Evolutionary conservation across 2,797 vertebrate genomes (phyloP), one percentile per base, ranked within the genome.

Genomic region (Diplodus puntazzo): DNA sequence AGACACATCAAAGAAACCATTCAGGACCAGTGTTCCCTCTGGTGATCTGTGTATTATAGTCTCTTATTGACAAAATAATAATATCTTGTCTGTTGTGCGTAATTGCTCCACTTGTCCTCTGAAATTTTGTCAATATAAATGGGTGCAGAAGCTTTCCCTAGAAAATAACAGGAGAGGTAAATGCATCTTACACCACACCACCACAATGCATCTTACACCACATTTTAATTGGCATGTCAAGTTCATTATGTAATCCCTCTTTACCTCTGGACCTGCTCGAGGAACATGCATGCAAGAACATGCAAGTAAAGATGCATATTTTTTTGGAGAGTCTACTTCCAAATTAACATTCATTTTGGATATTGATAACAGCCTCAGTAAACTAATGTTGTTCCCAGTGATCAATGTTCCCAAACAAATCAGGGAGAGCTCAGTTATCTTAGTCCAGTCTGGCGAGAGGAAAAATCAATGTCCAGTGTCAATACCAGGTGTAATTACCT

Each of bases 401-500:
- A 80, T 81, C 67, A 77, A 62, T 68, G 39, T 81, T 76, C 20
- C 16, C 27, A 78, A 69, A 81, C 39, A 62, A 70, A 75, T 57
- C 49, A 85, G 86, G 93, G 91, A 92, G 95, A 96, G 96, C 94
- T 94, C 94, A 94, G 94, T 94, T 95, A 94, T 96, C 93, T 94
- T 95, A 90, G 92, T 93, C 91, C 94, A 94, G 94, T 94, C 94
- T 94, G 93, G 90, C 91, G 89, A 95, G 94, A 91, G 94, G 92
- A 96, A 95, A 89, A 92, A 97, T 97, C 96, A 96, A 97, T 97
- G 96, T 95, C 95, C 91, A 91, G 92, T 96, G 97, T 97, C 96
- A 96, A 97, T 97, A 96, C 95, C 96, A 96, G 97, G 96, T 96
- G 96, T 97, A 97, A 99, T 98, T 97, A 97, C 96, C 96, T 97